phyloP scores from a whole-genome alignment of 53 echinoderm and acorn worm species.

The Echinometra lucunter region DNA sequence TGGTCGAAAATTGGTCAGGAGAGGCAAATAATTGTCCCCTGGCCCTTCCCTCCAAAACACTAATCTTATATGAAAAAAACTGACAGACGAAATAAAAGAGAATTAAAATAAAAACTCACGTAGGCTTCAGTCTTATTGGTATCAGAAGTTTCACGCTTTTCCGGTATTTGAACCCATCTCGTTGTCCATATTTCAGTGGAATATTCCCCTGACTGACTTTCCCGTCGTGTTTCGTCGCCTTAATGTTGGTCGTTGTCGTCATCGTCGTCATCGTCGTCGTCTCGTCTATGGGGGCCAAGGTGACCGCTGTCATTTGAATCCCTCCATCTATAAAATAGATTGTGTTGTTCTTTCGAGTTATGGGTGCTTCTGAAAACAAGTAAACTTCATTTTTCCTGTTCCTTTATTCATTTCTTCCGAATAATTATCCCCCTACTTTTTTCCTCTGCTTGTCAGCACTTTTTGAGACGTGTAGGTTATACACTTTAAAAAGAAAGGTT shows the following conservation, averaged over 20 bases:
- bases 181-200: background rate
- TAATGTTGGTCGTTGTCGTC: background rate
- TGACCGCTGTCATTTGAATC: background rate
- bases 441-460: too few species aligned
- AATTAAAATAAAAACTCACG: background rate
- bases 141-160: background rate
- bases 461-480: too few species aligned
- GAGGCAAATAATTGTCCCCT: background rate
- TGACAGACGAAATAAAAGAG: background rate
- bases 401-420: background rate
- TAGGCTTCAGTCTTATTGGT: slow-evolving; percentile 5
- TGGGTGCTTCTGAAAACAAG: background rate
- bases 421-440: too few species aligned
- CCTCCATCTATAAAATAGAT: background rate
- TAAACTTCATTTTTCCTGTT: background rate
- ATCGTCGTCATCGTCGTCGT: background rate
- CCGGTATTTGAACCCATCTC: slow-evolving; percentile 7
- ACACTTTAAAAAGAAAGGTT: too few species aligned
- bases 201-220: background rate
- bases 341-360: background rate
- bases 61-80: background rate
- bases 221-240: background rate
- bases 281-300: background rate
- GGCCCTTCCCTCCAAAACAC: background rate
- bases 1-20: background rate